phyloP scores from a whole-genome alignment of 1,140 invertebrate species.

The Cherax destructor region DNA sequence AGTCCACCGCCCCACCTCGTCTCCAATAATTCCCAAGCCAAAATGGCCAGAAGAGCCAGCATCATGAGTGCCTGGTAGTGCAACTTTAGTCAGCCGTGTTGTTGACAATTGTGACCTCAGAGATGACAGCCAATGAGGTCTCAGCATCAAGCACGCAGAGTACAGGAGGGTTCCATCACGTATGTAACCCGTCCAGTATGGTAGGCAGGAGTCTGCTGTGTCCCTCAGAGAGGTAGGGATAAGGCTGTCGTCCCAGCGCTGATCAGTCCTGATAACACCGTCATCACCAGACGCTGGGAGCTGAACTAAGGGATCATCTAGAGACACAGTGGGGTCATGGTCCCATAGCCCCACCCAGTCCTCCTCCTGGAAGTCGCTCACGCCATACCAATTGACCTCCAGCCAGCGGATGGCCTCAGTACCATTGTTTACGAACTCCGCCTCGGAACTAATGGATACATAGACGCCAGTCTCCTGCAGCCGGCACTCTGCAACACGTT shows the following conservation, averaged over 20 bases:
- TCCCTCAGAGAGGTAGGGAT: slow-evolving; percentile 44
- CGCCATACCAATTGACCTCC: slow-evolving; percentile 72
- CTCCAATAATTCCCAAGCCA: slow-evolving; percentile 72
- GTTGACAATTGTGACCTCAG: slow-evolving; percentile 74
- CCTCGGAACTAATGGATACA: slow-evolving; percentile 52
- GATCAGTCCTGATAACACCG: slow-evolving; percentile 55
- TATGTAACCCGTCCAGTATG: slow-evolving; percentile 74
- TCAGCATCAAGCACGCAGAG: slow-evolving; percentile 76
- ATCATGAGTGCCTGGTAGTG: slow-evolving; percentile 82
- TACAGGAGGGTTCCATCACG: slow-evolving; percentile 61
- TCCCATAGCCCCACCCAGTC: slow-evolving; percentile 71
- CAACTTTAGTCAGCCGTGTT: slow-evolving; percentile 76
- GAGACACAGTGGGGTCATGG: slow-evolving; percentile 46
- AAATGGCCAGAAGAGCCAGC: slow-evolving; percentile 79
- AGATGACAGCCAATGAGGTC: slow-evolving; percentile 80
- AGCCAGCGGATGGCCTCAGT: slow-evolving; percentile 66
- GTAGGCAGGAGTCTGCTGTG: slow-evolving; percentile 72
- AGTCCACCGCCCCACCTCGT: slow-evolving; percentile 59
- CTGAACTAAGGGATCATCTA: slow-evolving; percentile 27
- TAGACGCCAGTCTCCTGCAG: slow-evolving; percentile 39
- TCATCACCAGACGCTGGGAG: slow-evolving; percentile 10
- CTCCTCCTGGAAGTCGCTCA: not conserved
- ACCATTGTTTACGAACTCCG: slow-evolving; percentile 24
- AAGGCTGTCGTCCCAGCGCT: slow-evolving; percentile 65
- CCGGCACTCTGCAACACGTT: slow-evolving; percentile 52